Evolutionary conservation across 2,797 vertebrate genomes (phyloP).

Genomic region (Smutsia gigantea): DNA sequence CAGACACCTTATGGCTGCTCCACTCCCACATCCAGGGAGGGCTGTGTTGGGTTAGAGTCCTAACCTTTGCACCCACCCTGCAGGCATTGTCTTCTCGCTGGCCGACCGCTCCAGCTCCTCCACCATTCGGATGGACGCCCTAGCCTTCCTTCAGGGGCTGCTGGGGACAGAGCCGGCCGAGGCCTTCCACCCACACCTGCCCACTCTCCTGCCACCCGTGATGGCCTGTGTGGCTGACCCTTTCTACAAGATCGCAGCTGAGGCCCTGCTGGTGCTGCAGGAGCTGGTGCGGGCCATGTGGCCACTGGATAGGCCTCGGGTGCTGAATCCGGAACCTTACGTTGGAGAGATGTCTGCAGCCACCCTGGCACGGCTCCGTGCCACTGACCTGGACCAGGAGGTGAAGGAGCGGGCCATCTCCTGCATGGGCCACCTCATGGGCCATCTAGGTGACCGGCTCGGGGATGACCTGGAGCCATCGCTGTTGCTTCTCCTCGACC

Average conservation of each 20-base stretch:
- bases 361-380: slow-evolving; percentile 92
- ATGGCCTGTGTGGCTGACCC: slow-evolving; percentile 93
- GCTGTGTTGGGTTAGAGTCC: background rate
- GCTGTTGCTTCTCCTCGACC: slow-evolving; percentile 92
- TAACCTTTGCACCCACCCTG: background rate
- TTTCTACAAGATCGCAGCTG: slow-evolving; percentile 96
- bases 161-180: slow-evolving; percentile 92
- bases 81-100: slow-evolving; percentile 94
- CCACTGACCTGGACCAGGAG: slow-evolving; percentile 97
- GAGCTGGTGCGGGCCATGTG: slow-evolving; percentile 93
- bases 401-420: slow-evolving; percentile 96
- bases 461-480: slow-evolving; percentile 90
- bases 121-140: slow-evolving; percentile 94
- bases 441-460: slow-evolving; percentile 92
- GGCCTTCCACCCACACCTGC: slow-evolving; percentile 93
- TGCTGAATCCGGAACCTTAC: slow-evolving; percentile 90
- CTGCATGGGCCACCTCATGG: slow-evolving; percentile 94
- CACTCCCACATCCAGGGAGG: background rate
- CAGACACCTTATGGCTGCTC: background rate
- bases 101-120: slow-evolving; percentile 93
- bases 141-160: slow-evolving; percentile 93
- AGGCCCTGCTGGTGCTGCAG: slow-evolving; percentile 94
- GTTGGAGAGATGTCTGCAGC: slow-evolving; percentile 90
- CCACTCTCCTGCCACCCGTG: slow-evolving; percentile 90
- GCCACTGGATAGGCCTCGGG: slow-evolving; percentile 86